Base-by-base conservation (phyloP, 2,113 vertebrate genomes). In the Heterotis niloticus region DNA sequence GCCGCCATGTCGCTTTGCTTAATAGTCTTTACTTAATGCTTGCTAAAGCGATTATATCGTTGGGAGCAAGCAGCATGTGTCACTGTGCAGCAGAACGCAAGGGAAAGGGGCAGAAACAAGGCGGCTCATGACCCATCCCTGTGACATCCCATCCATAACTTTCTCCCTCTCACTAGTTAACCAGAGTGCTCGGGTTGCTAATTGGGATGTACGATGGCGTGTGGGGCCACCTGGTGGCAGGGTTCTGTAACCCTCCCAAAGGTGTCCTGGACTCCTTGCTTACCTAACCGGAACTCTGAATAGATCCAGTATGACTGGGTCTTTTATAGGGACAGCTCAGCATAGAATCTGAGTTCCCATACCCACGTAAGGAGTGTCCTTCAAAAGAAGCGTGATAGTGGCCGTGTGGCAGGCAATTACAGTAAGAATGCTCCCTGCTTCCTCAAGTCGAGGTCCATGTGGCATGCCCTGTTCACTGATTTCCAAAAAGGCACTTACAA, bases 391-490 rank as follows among this genome's bases (percentile, higher is more conserved):
- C 82, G 88, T 88, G 88, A 87, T 29, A 64, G 29, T 29, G 54
- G 23, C n/a, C 57, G 28, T 75, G 84, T 89, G 86, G 86, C 89
- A 89, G 76, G 85, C 86, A 44, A 44, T 44, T 44, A 44, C 87
- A 81, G 84, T 87, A 89, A 83, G 87, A 87, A 88, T 88, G 88
- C 81, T 84, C 80, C 66, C 84, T 84, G 80, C 83, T 85, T 88
- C 86, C 82, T 85, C 89, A 88, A 87, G 87, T 81, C 83, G 29
- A 87, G 87, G 87, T 85, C 10, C 9, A 20, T 28, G 16, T 28
- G 57, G 10, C 57, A 65, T 0, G 26, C 10, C 52, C n/a, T 23
- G 51, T 17, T 18, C 51, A 7, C 44, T 28, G 16, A 0, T 11
- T 34, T 9, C 18, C 54, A 70, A 23, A 7, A 57, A 11, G 76